These are phyloP conservation scores for Parotocinclus haroldoi DNA, from an alignment of 2,797 vertebrate genomes.

Conservation along the genomic window DNA sequence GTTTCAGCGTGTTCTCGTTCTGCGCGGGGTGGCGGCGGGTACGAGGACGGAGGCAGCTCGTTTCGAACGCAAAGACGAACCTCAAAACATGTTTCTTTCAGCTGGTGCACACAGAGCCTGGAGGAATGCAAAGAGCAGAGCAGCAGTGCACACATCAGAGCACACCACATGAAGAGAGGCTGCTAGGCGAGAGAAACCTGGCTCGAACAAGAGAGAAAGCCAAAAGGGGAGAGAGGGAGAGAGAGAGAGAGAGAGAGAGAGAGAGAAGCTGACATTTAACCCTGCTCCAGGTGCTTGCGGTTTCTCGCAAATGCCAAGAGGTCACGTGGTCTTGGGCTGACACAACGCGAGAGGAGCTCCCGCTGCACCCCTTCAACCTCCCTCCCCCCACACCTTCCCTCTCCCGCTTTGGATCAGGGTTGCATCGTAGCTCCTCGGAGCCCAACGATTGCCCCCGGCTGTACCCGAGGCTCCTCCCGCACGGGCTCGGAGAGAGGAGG, in stretches of 20 bases:
- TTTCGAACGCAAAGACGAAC: constrained; percentile 26
- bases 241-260: constrained; percentile 11
- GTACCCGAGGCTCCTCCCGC: constrained; percentile 41
- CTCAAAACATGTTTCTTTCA: constrained; percentile 9
- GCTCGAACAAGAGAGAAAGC: constrained; percentile 27
- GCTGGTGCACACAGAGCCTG: constrained; percentile 31
- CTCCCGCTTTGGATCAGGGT: constrained; percentile 49
- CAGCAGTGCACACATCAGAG: constrained; percentile 42
- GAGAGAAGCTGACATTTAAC: constrained; percentile 79
- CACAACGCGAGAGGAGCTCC: constrained; percentile 63
- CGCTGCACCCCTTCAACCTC: constrained; percentile 27
- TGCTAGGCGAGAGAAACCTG: constrained; percentile 55
- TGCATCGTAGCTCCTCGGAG: constrained; percentile 45
- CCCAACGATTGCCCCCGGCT: constrained; percentile 30
- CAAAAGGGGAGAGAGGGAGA: constrained; percentile 21
- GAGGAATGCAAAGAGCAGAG: constrained; percentile 52
- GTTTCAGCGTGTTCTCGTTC: neutral
- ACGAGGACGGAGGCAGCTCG: constrained; percentile 26
- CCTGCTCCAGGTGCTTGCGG: constrained; percentile 85
- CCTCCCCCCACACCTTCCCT: constrained; percentile 17
- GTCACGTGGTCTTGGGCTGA: constrained; percentile 77
- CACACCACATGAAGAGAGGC: constrained; percentile 35
- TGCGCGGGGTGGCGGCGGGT: neutral
- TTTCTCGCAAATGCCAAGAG: constrained; percentile 84
- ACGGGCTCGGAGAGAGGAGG: neutral